phyloP scores from a whole-genome alignment of 2,888 invertebrate genomes.

The Scrobipalpa atriplicella region DNA sequence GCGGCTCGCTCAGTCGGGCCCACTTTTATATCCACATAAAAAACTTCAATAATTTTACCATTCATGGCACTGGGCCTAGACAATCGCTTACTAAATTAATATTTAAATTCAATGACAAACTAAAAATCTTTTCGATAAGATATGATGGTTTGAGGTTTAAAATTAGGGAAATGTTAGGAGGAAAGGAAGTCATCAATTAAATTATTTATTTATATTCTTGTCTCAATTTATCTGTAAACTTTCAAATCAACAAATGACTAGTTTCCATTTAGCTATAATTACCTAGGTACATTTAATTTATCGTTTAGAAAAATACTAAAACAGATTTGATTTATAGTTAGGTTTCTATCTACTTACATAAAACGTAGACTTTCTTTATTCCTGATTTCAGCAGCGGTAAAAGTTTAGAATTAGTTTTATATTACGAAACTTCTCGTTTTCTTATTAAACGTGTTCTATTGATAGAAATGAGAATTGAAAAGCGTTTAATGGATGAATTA shows the following conservation, averaged over 20 bases:
- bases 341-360: too few relatives aligned
- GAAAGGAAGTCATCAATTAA: constrained; percentile 23
- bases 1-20: constrained; percentile 61
- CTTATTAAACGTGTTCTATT: too few relatives aligned
- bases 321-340: too few relatives aligned
- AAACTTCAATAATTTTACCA: constrained; percentile 67
- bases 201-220: not conserved
- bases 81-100: constrained; percentile 56
- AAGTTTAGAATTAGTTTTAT: too few relatives aligned
- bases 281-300: not conserved
- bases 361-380: too few relatives aligned
- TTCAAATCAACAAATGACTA: not conserved
- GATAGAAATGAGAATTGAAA: not conserved
- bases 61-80: constrained; percentile 55
- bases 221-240: not conserved
- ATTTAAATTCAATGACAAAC: constrained; percentile 48
- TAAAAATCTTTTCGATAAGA: constrained; percentile 32
- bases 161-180: not conserved
- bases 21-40: constrained; percentile 67
- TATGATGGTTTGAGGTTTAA: not conserved
- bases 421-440: too few relatives aligned
- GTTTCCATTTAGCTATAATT: not conserved
- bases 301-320: too few relatives aligned
- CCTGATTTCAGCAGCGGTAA: too few relatives aligned
- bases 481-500: not conserved